Base-by-base conservation (phyloP, 2,113 vertebrate genomes). In the Typhlomys cinereus region DNA sequence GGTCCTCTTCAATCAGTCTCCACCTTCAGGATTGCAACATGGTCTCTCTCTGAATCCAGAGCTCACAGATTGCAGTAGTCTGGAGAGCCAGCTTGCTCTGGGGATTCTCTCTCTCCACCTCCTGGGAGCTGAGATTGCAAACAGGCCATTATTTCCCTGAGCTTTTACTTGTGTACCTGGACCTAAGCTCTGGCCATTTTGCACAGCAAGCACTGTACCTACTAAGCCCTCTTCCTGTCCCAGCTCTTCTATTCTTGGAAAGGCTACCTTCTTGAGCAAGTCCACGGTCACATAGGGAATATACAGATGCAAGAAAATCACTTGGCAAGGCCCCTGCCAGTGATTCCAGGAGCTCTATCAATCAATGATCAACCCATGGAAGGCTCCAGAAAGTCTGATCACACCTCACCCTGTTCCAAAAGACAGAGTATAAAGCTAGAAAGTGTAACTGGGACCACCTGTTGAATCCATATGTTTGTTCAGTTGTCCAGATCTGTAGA, bases 241-340 rank as follows among this genome's bases (percentile, higher is more conserved):
- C 86, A 36, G 52, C 25, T 50, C 29, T 48, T 36, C 14, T 81
- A 79, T 92, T 52, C 59, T n/a, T 41, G 29, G 64, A 59, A 85
- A 75, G 36, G 48, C 34, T 41, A 13, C 31, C 74, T 90, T 73
- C n/a, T 46, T 50, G 75, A 34, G 48, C 39, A 66, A 89, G 27
- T 46, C 52, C 39, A 9, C 11, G 1, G 27, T 39, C 27, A 23
- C 14, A 41, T 81, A 20, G 20, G 59, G 62, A 21, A 34, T 23
- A 14, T 31, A 1, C 3, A 46, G 12, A 31, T 67, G 59, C 11
- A 29, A 20, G 23, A 10, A 44, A 39, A 34, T 0, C 20, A 9
- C 12, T 64, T 2, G 0, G 8, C 5, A 6, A 23, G 27, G 20
- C 27, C 31, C 34, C 23, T 3, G 2, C 25, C 50, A 2, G 4